Base-by-base conservation (phyloP, 2,113 vertebrate genomes). In the Poicephalus gulielmi region DNA sequence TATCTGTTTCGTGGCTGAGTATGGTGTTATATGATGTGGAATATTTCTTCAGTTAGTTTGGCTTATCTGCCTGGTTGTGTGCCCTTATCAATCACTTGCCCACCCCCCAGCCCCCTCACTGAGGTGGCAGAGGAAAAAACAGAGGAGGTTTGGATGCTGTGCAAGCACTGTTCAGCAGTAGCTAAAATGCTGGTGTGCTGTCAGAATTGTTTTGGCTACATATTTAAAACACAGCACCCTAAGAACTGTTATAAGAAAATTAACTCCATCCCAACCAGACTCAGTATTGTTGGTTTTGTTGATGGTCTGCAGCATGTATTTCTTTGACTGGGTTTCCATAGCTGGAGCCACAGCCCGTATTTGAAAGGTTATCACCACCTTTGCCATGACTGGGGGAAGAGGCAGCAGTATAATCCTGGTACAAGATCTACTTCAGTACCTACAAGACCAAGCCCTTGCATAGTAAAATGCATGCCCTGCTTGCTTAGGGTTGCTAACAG, bases 1-100 rank as follows among this genome's bases (percentile, higher is more conserved):
- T 30, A 27, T 62, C 59, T 78, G 9, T 74, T 69, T 47, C 2
- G 1, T 35, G 67, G 17, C 20, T 75, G 23, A 66, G n/a, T 12
- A 1, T 37, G 17, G 17, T 3, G 1, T 41, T 35, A 31, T 19
- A 16, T 2, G 0, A n/a, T 35, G 35, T 60, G 22, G 22, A 69
- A 22, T 41, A 74, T 41, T 22, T 46, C 35, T 88, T 47, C 4
- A 0, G 13, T 63, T 59, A 67, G 17, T n/a, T 75, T 1, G 2
- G 18, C 8, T 75, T 2, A n/a, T 53, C 43, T 53, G 30, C 16
- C 50, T 49, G 16, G 18, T 18, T 80, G 5, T 44, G 30, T 27
- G 4, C 13, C 11, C 2, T 67, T 17, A 24, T n/a, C 24, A 52
- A 9, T 10, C 27, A 18, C 37, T 37, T 75, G n/a, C 10, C n/a